Evolutionary conservation across 2,888 invertebrate genomes (phyloP).

Genomic region (Xanthorhoe designata): DNA sequence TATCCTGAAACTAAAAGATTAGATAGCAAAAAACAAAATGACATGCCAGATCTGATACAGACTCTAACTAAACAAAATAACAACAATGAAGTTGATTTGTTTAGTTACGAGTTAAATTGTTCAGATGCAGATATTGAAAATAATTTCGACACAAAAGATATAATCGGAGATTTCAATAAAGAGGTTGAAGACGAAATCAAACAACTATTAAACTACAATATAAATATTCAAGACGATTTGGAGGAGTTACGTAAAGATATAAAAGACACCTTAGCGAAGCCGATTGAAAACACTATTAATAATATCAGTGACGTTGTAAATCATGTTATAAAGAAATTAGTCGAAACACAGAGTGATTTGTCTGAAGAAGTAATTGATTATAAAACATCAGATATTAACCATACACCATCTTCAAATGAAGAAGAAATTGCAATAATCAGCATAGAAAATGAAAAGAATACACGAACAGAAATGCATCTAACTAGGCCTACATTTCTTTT

Average conservation of each 20-base stretch:
- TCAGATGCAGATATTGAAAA: slow-evolving; percentile 78
- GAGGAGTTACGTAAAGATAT: slow-evolving; percentile 81
- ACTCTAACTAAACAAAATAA: slow-evolving; percentile 74
- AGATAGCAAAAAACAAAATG: slow-evolving; percentile 61
- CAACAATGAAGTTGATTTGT: slow-evolving; percentile 57
- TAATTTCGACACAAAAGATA: slow-evolving; percentile 78
- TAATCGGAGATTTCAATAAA: slow-evolving; percentile 86
- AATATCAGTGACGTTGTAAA: slow-evolving; percentile 83
- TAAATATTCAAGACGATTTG: slow-evolving; percentile 79
- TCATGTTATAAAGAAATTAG: slow-evolving; percentile 80
- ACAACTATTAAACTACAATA: slow-evolving; percentile 77
- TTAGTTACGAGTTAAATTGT: slow-evolving; percentile 64
- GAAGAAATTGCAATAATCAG: slow-evolving; percentile 58
- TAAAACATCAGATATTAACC: slow-evolving; percentile 9
- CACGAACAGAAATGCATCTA: slow-evolving; percentile 73
- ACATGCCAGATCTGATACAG: slow-evolving; percentile 78
- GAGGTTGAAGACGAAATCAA: slow-evolving; percentile 86
- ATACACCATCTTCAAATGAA: slow-evolving; percentile 48
- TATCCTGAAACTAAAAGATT: slow-evolving; percentile 47
- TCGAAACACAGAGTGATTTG: slow-evolving; percentile 69
- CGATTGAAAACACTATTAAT: slow-evolving; percentile 81
- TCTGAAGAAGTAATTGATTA: slow-evolving; percentile 52
- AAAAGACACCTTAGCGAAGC: slow-evolving; percentile 79
- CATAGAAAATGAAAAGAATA: slow-evolving; percentile 73
- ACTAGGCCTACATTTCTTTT: slow-evolving; percentile 80